Evolutionary conservation across 2,888 invertebrate genomes (phyloP), one percentile per base, ranked within the genome.

Genomic region (Drosophila testacea): DNA sequence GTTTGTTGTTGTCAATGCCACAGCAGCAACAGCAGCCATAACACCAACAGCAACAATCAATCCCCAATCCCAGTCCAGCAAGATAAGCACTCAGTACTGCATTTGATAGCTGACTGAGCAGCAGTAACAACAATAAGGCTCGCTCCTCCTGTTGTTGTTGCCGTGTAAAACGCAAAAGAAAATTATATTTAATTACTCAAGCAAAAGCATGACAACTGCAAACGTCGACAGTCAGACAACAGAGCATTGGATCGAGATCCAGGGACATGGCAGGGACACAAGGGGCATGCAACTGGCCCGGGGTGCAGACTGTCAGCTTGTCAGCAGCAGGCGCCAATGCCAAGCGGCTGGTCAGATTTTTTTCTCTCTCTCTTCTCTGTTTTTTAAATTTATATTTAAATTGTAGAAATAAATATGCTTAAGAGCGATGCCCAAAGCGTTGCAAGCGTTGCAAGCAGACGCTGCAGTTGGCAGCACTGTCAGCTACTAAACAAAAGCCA

Each of bases 161-260:
- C 55, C 77, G 85, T 79, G 85, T 75, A 71, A 89, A 76, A 74
- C 76, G 85, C 83, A 82, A 76, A 82, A 75, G 85, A 80, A 91
- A 90, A 90, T 91, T 83, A 83, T 90, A 90, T 91, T 91, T 91
- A 90, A 90, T 90, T 90, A 90, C 91, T 91, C 86, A 90, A 90
- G 90, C 90, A 90, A 89, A 88, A 82, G 87, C 84, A 78, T 89
- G 90, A 90, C 91, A 84, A 91, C 80, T 87, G 90, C 77, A 83
- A 80, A 76, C 74, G 81, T 77, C 84, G 75, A 67, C 79, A 68
- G 77, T 73, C 72, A 48, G 63, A 57, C 54, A 54, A 41, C 64
- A 56, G 22, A 13, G 30, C 34, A 6, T 9, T 16, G 44, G 28
- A 16, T 30, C 4, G 60, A 7, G 46, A 10, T 41, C 34, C 22